Evolutionary conservation across 2,797 vertebrate genomes (phyloP).

Genomic region (Pseudocheirus occidentalis): DNA sequence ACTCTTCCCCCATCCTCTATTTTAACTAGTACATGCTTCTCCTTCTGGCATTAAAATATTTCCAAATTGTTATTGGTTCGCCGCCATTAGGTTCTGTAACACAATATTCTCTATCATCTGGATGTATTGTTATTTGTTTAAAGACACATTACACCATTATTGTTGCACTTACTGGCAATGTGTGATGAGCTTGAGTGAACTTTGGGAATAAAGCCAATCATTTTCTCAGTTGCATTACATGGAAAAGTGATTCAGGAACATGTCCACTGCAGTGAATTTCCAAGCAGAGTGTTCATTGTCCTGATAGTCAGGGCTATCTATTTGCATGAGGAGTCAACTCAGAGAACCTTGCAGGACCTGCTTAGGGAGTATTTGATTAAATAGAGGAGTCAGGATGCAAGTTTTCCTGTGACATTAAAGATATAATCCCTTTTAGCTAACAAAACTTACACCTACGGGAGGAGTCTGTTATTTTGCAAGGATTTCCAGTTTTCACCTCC

Average conservation of each 20-base stretch:
- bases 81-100: slow-evolving; percentile 30
- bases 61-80: slow-evolving; percentile 57
- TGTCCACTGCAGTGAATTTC: fast-evolving
- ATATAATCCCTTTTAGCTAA: slow-evolving; percentile 21
- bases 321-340: background rate
- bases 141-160: slow-evolving; percentile 34
- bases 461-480: slow-evolving; percentile 24
- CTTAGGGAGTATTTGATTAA: slow-evolving; percentile 2
- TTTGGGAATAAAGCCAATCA: slow-evolving; percentile 22
- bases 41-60: slow-evolving; percentile 47
- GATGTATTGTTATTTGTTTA: slow-evolving; percentile 51
- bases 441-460: background rate
- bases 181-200: slow-evolving; percentile 12
- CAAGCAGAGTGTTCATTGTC: slow-evolving; percentile 21
- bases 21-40: slow-evolving; percentile 36
- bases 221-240: background rate
- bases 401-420: slow-evolving; percentile 38
- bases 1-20: background rate
- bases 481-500: background rate
- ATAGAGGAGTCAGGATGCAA: slow-evolving; percentile 4
- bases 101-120: slow-evolving; percentile 43
- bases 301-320: slow-evolving; percentile 26
- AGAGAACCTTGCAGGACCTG: slow-evolving; percentile 12
- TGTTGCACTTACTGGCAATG: slow-evolving; percentile 33
- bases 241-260: background rate